Evolutionary conservation across 2,888 invertebrate species (phyloP), one percentile per base, ranked within the genome.

Genomic region (Bruchidius siliquastri): DNA sequence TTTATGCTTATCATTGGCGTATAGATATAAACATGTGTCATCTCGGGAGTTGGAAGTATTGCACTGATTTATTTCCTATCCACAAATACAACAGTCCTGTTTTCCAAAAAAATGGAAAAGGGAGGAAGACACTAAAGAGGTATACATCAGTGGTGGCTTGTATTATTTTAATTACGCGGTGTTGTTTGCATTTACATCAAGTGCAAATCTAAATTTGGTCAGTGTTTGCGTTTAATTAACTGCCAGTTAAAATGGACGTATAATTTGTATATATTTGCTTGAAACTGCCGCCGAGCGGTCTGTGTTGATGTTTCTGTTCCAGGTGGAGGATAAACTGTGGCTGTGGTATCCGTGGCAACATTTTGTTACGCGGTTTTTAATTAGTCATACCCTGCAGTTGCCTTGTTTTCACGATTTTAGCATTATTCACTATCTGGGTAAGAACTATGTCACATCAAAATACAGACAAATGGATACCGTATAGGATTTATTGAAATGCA

Each of bases 201-300:
- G 75, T 74, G 73, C 71, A 74, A 75, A 75, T 75, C 69, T 73
- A 72, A 75, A 75, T 74, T 72, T 67, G 73, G 74, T 72, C 73
- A 72, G 69, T 75, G 74, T 75, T 75, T 75, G 73, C 75, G 69
- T 75, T 75, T 75, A 73, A 75, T 49, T 49, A 49, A 49, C 49
- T 49, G 49, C 8, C 49, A 49, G 49, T 49, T 49, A 49, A 49
- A 49, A 49, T 49, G 49, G 49, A 49, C 49, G 49, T 4, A 49
- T 49, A 49, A 49, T 49, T 49, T 49, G 49, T 49, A 49, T 49
- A 49, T 49, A 49, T 49, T 49, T 49, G 49, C 49, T 49, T 49
- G 13, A 49, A 49, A 49, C 49, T 49, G 49, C 49, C 18, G 49
- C 49, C 49, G 49, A 49, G 49, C 49, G 49, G 49, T 49, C 49